Evolutionary conservation across 2,888 invertebrate species (phyloP).

Genomic region (Lottia gigantea): DNA sequence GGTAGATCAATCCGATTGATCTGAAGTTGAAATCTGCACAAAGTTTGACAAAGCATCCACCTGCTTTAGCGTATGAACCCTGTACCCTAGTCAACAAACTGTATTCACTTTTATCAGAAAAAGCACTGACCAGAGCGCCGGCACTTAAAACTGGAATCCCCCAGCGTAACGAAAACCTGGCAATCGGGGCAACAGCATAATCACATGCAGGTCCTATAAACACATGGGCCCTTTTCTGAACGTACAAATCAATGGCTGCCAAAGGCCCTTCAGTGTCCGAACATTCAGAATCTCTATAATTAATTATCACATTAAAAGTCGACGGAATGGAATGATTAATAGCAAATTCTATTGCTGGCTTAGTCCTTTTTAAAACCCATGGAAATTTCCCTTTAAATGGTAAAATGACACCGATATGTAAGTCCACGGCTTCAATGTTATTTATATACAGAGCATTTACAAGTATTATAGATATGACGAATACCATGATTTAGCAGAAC

Average conservation of each 20-base stretch:
- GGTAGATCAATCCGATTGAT: slow-evolving; percentile 44
- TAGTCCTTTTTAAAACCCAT: slow-evolving; percentile 45
- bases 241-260: slow-evolving; percentile 53
- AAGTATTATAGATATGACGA: no score
- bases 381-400: slow-evolving; percentile 39
- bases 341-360: slow-evolving; percentile 60
- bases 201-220: slow-evolving; percentile 59
- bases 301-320: slow-evolving; percentile 26
- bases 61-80: slow-evolving; percentile 42
- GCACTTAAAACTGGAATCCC: slow-evolving; percentile 82
- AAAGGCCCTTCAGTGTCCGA: slow-evolving; percentile 55
- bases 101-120: slow-evolving; percentile 70
- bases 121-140: slow-evolving; percentile 52
- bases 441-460: no score
- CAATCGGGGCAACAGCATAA: slow-evolving; percentile 86
- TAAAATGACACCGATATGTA: slow-evolving; percentile 52
- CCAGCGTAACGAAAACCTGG: slow-evolving; percentile 88
- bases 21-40: slow-evolving; percentile 43
- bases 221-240: slow-evolving; percentile 40
- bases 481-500: no score
- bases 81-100: slow-evolving; percentile 76
- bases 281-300: slow-evolving; percentile 48
- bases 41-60: slow-evolving; percentile 37
- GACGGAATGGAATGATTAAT: slow-evolving; percentile 30
- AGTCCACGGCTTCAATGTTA: no score